Evolutionary conservation across 2,113 vertebrate species (phyloP), one percentile per base, ranked within the genome.

Genomic region (Microtus oregoni): DNA sequence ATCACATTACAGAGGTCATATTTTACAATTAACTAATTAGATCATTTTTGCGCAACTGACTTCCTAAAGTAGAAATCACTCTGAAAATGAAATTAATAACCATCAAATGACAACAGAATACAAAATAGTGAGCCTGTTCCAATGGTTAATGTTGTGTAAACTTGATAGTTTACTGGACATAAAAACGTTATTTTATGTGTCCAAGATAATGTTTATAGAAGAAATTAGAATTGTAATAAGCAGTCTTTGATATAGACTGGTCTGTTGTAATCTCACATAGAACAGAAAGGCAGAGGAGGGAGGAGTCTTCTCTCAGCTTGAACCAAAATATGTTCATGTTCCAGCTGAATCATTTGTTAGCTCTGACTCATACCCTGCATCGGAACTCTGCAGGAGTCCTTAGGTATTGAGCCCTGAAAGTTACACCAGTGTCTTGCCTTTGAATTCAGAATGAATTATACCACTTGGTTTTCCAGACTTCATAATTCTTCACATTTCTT

Each of bases 261-360:
- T 32, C 20, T 4, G 1, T 9, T 3, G 0, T 10, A 10, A 77
- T 41, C 50, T 17, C 22, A 4, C 24, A 7, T 7, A 61, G 17
- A 73, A 30, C 22, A 72, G 58, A 70, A 14, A 24, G 1, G 2
- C 22, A 5, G 2, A n/a, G 30, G 3, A 61, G 7, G 26, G 1
- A 9, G 1, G 6, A 19, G 3, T 5, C 9, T 9, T 47, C 20
- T 28, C 3, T 8, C 19, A 5, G 3, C 30, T 32, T 35, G n/a
- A 79, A 50, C 38, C 61, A 47, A 3, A 50, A 15, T 67, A 19
- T 70, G 58, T 2, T 10, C 8, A 22, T 58, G 41, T 30, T n/a
- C 15, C 3, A 10, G 20, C 30, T 52, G 3, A 15, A 0, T 26
- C n/a, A 32, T 24, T 41, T 28, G 19, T 15, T 35, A 67, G 26